A percentile compares a stretch with the other conserved stretches of the same genome.
phyloP scores from a whole-genome alignment of 2,888 invertebrate genomes.

The Pyrgus malvae region DNA sequence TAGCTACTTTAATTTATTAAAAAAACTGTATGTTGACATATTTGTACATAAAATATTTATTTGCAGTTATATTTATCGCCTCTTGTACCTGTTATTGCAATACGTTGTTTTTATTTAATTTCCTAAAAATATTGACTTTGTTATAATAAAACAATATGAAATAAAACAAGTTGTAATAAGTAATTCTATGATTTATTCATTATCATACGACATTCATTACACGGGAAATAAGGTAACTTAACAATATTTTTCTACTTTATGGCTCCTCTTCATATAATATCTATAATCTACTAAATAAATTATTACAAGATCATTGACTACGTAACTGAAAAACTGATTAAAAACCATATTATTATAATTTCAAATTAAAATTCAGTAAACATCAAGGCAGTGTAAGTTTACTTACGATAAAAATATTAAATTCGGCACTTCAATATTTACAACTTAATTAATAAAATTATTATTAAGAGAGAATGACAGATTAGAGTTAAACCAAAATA shows the following conservation, averaged over 20 bases:
- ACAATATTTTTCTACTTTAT: constrained; percentile 60
- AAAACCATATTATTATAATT: background rate
- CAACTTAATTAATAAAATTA: constrained; percentile 13
- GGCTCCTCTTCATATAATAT: constrained; percentile 60
- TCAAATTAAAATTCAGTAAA: constrained; percentile 30
- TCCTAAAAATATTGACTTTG: constrained; percentile 34
- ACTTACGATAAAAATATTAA: constrained; percentile 18
- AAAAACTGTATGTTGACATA: no score
- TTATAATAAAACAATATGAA: constrained; percentile 40
- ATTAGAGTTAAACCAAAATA: constrained; percentile 2
- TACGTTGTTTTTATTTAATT: constrained; percentile 34
- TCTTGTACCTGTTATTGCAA: constrained; percentile 28
- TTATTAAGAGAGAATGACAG: background rate
- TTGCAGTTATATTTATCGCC: background rate
- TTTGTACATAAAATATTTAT: background rate
- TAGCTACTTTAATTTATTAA: no score
- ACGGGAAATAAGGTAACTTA: constrained; percentile 68
- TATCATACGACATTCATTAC: constrained; percentile 34
- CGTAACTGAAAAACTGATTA: background rate
- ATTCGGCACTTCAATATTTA: constrained; percentile 35
- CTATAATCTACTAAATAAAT: constrained; percentile 12
- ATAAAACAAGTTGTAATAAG: constrained; percentile 53
- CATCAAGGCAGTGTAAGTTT: constrained; percentile 42
- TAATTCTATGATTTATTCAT: constrained; percentile 43
- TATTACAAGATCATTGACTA: constrained; percentile 19